phyloP scores from a whole-genome alignment of 2,888 invertebrate genomes.

The Baronia brevicornis region DNA sequence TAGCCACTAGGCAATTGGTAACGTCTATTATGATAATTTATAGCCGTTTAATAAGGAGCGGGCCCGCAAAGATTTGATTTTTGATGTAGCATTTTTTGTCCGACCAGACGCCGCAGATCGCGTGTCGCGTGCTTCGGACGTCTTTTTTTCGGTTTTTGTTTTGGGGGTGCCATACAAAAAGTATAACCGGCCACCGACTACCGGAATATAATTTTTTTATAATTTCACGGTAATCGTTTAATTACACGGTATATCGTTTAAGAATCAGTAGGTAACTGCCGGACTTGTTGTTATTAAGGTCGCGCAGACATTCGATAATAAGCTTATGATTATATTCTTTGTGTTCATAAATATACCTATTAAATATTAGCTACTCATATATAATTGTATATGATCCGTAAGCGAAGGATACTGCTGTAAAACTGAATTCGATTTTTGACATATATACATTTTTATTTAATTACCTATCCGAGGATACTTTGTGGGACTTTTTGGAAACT shows the following conservation, averaged over 20 bases:
- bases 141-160: constrained; percentile 53
- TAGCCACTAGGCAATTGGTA: constrained; percentile 49
- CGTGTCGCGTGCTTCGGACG: constrained; percentile 69
- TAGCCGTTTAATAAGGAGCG: constrained; percentile 66
- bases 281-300: constrained; percentile 31
- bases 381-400: too few species aligned
- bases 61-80: constrained; percentile 64
- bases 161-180: constrained; percentile 63
- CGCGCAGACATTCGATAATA: constrained; percentile 3
- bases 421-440: too few species aligned
- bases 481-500: too few species aligned
- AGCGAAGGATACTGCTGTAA: too few species aligned
- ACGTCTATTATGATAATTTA: constrained; percentile 71
- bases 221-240: constrained; percentile 73
- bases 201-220: constrained; percentile 73
- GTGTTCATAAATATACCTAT: too few species aligned
- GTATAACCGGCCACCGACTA: constrained; percentile 68
- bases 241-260: constrained; percentile 62
- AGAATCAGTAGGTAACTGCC: constrained; percentile 56
- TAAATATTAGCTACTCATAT: too few species aligned
- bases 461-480: too few species aligned
- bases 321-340: too few species aligned
- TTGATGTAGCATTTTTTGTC: constrained; percentile 57
- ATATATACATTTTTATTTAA: too few species aligned
- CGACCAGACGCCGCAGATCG: constrained; percentile 46